phyloP scores from a whole-genome alignment of 2,888 invertebrate genomes.

The Ectemnius lituratus region DNA sequence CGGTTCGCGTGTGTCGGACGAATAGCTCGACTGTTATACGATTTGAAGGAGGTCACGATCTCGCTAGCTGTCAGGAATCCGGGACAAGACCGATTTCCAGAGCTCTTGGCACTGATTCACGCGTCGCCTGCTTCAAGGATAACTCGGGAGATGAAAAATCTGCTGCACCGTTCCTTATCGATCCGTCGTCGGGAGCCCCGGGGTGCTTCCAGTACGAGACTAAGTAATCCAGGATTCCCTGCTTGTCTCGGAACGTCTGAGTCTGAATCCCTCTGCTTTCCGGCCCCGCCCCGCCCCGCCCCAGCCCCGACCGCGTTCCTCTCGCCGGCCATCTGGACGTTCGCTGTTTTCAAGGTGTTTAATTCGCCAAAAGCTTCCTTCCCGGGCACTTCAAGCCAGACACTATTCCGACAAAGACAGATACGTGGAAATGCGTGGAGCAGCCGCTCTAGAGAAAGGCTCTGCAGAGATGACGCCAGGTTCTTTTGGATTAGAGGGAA shows the following conservation, averaged over 20 bases:
- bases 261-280: too few relatives aligned
- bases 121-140: not conserved
- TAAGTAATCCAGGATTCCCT: slow-evolving; percentile 3
- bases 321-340: too few relatives aligned
- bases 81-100: not conserved
- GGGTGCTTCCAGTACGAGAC: slow-evolving; percentile 7
- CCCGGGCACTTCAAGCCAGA: too few relatives aligned
- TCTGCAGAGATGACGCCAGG: not conserved
- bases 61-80: not conserved
- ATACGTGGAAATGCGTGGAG: too few relatives aligned
- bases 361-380: too few relatives aligned
- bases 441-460: not conserved
- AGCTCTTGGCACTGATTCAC: slow-evolving; percentile 2
- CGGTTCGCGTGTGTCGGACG: too few relatives aligned
- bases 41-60: not conserved
- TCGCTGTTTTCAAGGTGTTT: too few relatives aligned
- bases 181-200: not conserved
- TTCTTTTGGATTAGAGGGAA: not conserved
- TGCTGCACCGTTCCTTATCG: not conserved
- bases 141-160: not conserved
- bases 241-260: too few relatives aligned
- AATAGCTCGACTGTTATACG: too few relatives aligned
- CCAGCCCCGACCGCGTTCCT: too few relatives aligned
- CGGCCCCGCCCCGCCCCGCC: too few relatives aligned
- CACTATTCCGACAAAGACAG: too few relatives aligned